These are phyloP conservation scores for Noctua pronuba DNA, from an alignment of 2,888 invertebrate genomes.

Conservation along the genomic window DNA sequence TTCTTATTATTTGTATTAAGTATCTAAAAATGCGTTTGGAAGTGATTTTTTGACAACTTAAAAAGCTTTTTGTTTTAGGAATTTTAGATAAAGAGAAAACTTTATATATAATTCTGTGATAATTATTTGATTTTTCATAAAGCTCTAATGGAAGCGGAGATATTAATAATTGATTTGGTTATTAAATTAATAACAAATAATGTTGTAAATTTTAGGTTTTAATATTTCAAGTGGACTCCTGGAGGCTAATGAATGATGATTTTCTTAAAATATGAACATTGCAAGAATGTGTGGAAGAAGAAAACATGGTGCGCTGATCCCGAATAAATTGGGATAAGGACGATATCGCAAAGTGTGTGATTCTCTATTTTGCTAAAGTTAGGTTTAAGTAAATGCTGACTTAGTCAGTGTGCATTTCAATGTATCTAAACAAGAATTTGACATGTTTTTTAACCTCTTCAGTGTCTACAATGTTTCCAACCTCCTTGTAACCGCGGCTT, in stretches of 20 bases:
- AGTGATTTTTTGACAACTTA: background rate
- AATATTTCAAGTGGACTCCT: background rate
- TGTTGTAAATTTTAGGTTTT: background rate
- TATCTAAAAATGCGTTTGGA: background rate
- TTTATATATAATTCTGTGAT: background rate
- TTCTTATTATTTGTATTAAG: background rate
- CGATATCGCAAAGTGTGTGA: background rate
- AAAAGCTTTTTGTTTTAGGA: background rate
- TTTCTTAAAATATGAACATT: background rate
- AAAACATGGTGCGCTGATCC: background rate
- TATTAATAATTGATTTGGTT: background rate
- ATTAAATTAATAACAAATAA: background rate
- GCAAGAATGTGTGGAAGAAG: background rate
- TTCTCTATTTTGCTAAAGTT: background rate
- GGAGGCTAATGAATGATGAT: background rate
- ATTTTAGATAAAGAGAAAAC: background rate
- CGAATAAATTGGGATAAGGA: background rate
- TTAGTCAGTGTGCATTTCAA: background rate
- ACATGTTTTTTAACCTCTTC: background rate
- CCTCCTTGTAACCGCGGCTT: conserved; percentile 69
- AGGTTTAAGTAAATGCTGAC: background rate
- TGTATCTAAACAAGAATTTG: background rate
- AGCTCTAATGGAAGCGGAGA: background rate
- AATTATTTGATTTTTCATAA: background rate
- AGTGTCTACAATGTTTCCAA: background rate